Evolutionary conservation across 2,113 vertebrate genomes (phyloP), one percentile per base, ranked within the genome.

Genomic region (Triplophysa tibetana): DNA sequence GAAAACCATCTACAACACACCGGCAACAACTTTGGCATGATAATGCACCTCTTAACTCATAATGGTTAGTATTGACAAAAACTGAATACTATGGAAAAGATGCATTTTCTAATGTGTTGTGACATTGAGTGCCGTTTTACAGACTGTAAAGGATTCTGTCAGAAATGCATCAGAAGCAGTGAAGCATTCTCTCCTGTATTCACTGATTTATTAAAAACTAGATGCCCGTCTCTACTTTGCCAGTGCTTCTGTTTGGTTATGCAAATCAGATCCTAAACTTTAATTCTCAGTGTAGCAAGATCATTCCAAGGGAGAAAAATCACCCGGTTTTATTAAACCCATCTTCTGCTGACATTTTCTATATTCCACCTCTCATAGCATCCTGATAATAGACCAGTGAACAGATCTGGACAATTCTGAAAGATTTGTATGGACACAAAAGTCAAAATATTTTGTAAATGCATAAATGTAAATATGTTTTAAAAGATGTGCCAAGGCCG

Each of bases 241-340:
- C 62, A 54, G 68, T 10, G 17, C 70, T 69, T 67, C 67, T 69
- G 62, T 77, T 76, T 76, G 72, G 60, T 75, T 79, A 84, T 78
- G 75, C 67, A 78, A 82, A 84, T 75, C 73, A 73, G 62, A 33
- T 41, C 58, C 14, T n/a, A 72, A 54, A 63, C 23, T 62, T 81
- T 64, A 38, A 64, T 65, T 82, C 66, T 11, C 43, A 77, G 4
- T 65, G 26, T 73, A 69, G 54, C 69, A 62, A 62, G 52, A 73
- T 80, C 61, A 77, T 67, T 76, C 19, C 45, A 80, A 81, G 77
- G 80, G 73, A 82, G 69, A 70, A 62, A 38, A 68, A 70, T 77
- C 61, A 64, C 33, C 63, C 68, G 65, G 68, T 62, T 50, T 63
- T 79, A 82, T 85, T 79, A 77, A 85, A 82, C 16, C 69, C 52